Conservation (phyloP, 2,888 invertebrate species). For the Chydorus sphaericus region DNA sequence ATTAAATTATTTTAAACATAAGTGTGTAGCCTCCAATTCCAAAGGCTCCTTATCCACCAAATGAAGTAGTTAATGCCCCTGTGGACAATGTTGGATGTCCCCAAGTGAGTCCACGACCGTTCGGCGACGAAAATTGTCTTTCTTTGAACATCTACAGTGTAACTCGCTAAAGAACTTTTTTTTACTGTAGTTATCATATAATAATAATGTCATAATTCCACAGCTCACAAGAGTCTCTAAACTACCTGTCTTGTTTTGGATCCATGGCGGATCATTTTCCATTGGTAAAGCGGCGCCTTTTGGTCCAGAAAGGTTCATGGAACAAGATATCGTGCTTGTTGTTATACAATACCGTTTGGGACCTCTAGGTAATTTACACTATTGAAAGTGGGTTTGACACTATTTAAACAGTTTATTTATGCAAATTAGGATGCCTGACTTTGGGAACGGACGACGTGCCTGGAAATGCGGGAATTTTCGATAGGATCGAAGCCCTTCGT, state of each 20-base stretch:
- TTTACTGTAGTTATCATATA: background rate
- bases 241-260: slow-evolving; percentile 35
- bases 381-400: background rate
- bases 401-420: background rate
- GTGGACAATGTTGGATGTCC: slow-evolving; percentile 4
- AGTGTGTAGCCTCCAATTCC: slow-evolving; percentile 13
- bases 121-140: slow-evolving; percentile 12
- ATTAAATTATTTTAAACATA: background rate
- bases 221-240: no score
- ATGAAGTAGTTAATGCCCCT: slow-evolving; percentile 4
- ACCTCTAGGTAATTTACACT: slow-evolving; percentile 36
- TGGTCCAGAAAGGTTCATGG: slow-evolving; percentile 35
- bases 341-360: slow-evolving; percentile 39
- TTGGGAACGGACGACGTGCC: slow-evolving; percentile 16
- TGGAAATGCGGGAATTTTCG: slow-evolving; percentile 16
- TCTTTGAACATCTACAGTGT: slow-evolving; percentile 11
- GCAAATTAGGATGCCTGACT: slow-evolving; percentile 13
- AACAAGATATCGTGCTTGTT: slow-evolving; percentile 37
- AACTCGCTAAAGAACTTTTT: background rate
- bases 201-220: background rate
- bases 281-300: slow-evolving; percentile 33
- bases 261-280: slow-evolving; percentile 38
- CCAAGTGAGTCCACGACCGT: background rate
- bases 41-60: background rate
- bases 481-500: slow-evolving; percentile 14